Evolutionary conservation across 2,888 invertebrate genomes (phyloP).

Genomic region (Branchipolynoe longqiensis): DNA sequence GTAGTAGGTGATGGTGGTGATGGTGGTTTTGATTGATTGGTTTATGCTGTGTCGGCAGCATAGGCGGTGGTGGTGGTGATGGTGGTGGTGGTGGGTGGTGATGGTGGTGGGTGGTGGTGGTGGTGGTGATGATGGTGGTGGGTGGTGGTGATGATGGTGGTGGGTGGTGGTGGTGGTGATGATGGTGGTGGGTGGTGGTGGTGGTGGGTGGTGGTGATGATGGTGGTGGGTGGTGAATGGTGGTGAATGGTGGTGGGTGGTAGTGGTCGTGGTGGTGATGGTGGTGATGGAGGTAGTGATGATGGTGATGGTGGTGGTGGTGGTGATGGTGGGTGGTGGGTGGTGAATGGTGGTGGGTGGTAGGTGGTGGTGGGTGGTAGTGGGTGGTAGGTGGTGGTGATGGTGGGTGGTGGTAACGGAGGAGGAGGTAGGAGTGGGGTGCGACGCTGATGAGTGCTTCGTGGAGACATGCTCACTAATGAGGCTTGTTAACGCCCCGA

Average conservation of each 20-base stretch:
- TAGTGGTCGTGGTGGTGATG: background rate
- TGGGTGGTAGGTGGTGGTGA: background rate
- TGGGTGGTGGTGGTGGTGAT: background rate
- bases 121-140: background rate
- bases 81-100: background rate
- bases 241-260: background rate
- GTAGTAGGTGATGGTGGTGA: background rate
- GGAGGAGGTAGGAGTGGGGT: background rate
- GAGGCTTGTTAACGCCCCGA: conserved; percentile 46
- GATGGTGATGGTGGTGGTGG: background rate
- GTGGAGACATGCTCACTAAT: background rate
- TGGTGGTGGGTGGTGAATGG: no score
- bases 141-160: background rate
- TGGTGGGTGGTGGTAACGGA: background rate
- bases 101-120: no score
- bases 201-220: background rate
- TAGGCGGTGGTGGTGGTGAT: background rate
- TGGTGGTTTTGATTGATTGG: background rate
- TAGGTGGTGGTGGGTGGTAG: background rate
- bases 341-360: background rate
- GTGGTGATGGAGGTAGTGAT: background rate
- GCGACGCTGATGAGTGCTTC: background rate
- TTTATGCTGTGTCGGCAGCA: background rate
- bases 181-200: background rate
- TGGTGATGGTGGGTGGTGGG: background rate